These are phyloP conservation scores for Pheosia gnoma DNA, from an alignment of 2,888 invertebrate genomes.

Conservation along the genomic window DNA sequence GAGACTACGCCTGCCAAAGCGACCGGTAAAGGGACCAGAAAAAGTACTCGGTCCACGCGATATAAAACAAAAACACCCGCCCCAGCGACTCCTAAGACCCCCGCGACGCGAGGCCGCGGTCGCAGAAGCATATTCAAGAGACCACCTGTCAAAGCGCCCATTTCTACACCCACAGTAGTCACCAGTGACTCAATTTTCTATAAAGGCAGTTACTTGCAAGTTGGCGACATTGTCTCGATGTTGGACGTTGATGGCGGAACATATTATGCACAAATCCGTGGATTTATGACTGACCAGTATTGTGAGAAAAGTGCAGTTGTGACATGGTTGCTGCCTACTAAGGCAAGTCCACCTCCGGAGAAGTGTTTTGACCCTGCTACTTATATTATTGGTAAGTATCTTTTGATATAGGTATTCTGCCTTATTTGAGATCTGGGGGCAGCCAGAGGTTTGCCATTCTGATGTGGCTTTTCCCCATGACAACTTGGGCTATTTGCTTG, in stretches of 20 bases:
- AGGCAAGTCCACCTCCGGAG: conserved; percentile 90
- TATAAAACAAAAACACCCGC: conserved; percentile 79
- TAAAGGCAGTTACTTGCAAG: conserved; percentile 87
- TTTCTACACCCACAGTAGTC: conserved; percentile 91
- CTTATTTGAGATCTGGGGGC: no score
- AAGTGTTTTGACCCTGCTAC: conserved; percentile 94
- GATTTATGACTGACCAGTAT: conserved; percentile 95
- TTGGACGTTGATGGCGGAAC: conserved; percentile 89
- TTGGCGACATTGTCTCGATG: conserved; percentile 95
- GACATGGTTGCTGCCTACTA: conserved; percentile 96
- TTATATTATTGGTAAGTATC: conserved; percentile 88
- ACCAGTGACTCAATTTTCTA: conserved; percentile 90
- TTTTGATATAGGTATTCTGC: no score
- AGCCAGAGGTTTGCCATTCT: no score
- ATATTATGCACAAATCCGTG: conserved; percentile 95
- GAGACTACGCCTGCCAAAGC: conserved; percentile 75
- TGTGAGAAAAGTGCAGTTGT: conserved; percentile 96
- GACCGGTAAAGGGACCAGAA: conserved; percentile 81
- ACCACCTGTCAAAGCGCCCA: conserved; percentile 91
- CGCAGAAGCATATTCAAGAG: conserved; percentile 91
- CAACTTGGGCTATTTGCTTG: no score
- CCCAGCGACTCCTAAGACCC: conserved; percentile 53
- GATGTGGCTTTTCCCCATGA: no score
- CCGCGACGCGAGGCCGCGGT: conserved; percentile 87
- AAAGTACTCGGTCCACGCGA: conserved; percentile 84